Evolutionary conservation across 2,797 vertebrate genomes (phyloP), one percentile per base, ranked within the genome.

Genomic region (Peromyscus aztecus): DNA sequence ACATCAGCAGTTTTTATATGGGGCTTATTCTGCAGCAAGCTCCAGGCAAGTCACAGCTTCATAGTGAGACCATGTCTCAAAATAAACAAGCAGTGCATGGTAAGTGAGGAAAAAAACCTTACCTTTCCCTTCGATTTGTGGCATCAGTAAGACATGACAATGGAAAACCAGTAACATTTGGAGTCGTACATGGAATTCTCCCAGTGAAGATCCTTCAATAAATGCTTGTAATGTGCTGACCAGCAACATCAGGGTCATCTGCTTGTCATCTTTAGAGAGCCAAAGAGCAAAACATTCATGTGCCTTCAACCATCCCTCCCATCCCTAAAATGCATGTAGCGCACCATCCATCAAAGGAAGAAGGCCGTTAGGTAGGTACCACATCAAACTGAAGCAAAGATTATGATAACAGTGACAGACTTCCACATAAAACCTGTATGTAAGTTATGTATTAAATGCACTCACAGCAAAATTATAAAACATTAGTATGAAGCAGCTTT

Each of bases 121-220:
- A 99, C 99, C 99, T 96, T 98, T 99, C 97, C 98, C 99, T 89
- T 99, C 98, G 85, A 98, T 98, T 82, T 97, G 98, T 85, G 99
- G 99, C 95, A 99, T 98, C 97, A 99, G 97, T 77, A 99, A 98
- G 46, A 99, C 98, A 84, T 99, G 99, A 98, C 99, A 99, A 98
- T 99, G 99, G 98, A 99, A 99, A 98, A 98, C 99, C 86, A 99
- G 98, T n/a, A 99, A 98, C 98, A 99, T 99, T 69, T 98, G 96
- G 91, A 99, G 99, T 16, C 99, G 99, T 6, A 98, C 97, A 65
- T 98, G 98, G 98, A 99, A 99, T 98, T 99, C 98, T 78, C 99
- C 99, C 96, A 99, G 98, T 0, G 99, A 99, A 80, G 99, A 99
- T 94, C 99, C 99, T 98, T 99, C 99, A 91, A 99, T 98, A 97